Evolutionary conservation across 2,888 invertebrate genomes (phyloP).

Genomic region (Dolichomitus sp.): DNA sequence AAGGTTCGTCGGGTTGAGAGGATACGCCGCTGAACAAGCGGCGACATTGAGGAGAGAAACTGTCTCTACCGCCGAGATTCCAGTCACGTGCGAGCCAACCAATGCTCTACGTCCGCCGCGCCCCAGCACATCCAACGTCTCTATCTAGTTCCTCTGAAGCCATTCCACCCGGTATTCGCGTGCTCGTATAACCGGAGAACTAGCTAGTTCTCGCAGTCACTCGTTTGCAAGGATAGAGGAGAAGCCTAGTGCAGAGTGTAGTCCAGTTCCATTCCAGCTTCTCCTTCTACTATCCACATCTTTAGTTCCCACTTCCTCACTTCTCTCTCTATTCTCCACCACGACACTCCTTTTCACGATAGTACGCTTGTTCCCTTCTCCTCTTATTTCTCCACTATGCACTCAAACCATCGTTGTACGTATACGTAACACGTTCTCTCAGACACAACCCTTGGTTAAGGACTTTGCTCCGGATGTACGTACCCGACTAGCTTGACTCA

Average conservation of each 20-base stretch:
- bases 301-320: conserved; percentile 28
- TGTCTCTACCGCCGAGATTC: conserved; percentile 75
- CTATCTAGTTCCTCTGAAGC: conserved; percentile 73
- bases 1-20: conserved; percentile 10
- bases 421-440: neutral
- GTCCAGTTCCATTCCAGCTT: conserved; percentile 25
- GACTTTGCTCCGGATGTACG: conserved; percentile 5
- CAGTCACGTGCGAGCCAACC: conserved; percentile 80
- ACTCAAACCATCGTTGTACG: neutral
- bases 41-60: conserved; percentile 70
- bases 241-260: conserved; percentile 8
- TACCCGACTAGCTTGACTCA: neutral
- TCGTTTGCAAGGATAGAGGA: conserved; percentile 28
- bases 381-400: conserved; percentile 27
- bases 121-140: conserved; percentile 65
- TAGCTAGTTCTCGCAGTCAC: conserved; percentile 24
- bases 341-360: conserved; percentile 42
- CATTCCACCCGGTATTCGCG: conserved; percentile 71
- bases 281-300: conserved; percentile 34
- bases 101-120: conserved; percentile 68
- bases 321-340: conserved; percentile 16
- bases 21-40: conserved; percentile 67
- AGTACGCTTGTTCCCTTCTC: conserved; percentile 32
- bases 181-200: conserved; percentile 38
- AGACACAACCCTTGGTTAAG: conserved; percentile 8